Evolutionary conservation across 2,797 vertebrate species (phyloP), one percentile per base, ranked within the genome.

Genomic region (Discoglossus pictus): DNA sequence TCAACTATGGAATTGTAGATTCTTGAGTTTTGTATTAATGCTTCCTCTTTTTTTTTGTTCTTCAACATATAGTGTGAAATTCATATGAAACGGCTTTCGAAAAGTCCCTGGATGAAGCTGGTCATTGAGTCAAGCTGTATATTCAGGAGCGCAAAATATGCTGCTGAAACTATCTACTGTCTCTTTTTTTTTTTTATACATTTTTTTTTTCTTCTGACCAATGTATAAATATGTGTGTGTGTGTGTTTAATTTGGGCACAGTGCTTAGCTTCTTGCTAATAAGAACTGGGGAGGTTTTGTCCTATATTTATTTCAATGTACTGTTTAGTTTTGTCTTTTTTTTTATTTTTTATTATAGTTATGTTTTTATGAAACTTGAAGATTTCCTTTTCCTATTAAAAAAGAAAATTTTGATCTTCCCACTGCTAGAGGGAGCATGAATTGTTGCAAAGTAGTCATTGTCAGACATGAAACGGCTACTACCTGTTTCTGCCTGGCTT

Each of bases 301-400:
- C 54, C 23, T 81, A 73, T 90, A 89, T 90, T 90, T 90, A 89
- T 90, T 88, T 88, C 65, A 86, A 68, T 70, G 74, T 60, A 23
- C 31, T 38, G 17, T 38, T 75, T 83, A 74, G 72, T 69, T 40
- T 80, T 80, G 72, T 79, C n/a, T 76, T 51, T 71, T 76, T 60
- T 66, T 79, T 38, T 56, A 77, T 82, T 74, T 61, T 78, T 68
- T 53, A 75, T 50, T 80, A 80, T 76, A 73, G 55, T n/a, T n/a
- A 77, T 76, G 74, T 78, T 80, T 88, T 56, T 79, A 38, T 82
- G 78, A 89, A 86, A 85, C 87, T 90, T 90, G 88, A 90, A 90
- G 72, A 82, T 70, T 80, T 68, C 12, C 23, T 2, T 20, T 60
- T 80, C 72, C 72, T 2, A 0, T 83, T 83, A 75, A 71, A 76